Evolutionary conservation across 2,888 invertebrate species (phyloP).

Genomic region (Polylopha cassiicola): DNA sequence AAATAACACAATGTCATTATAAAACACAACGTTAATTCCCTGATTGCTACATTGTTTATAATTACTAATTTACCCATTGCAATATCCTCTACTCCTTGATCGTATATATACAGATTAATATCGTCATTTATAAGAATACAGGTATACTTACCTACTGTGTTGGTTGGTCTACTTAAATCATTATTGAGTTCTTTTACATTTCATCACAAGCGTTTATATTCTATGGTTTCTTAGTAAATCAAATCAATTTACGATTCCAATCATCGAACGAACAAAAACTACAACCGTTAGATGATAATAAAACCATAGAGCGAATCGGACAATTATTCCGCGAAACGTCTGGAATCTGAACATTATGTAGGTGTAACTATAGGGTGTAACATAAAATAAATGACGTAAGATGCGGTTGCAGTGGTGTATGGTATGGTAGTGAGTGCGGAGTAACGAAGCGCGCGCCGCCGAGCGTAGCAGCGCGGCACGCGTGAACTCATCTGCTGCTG

Average conservation of each 20-base stretch:
- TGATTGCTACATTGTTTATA: too few relatives aligned
- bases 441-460: constrained; percentile 44
- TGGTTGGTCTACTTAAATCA: too few relatives aligned
- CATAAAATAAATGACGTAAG: constrained; percentile 54
- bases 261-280: not conserved
- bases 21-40: too few relatives aligned
- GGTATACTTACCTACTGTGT: too few relatives aligned
- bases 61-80: too few relatives aligned
- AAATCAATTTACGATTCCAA: not conserved
- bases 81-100: too few relatives aligned
- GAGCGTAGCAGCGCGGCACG: constrained; percentile 54
- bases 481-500: constrained; percentile 35
- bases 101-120: too few relatives aligned
- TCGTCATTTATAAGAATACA: too few relatives aligned
- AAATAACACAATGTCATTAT: too few relatives aligned
- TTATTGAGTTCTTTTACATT: too few relatives aligned
- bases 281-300: constrained; percentile 47
- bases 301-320: constrained; percentile 24
- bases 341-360: constrained; percentile 6
- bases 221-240: too few relatives aligned
- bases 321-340: constrained; percentile 8
- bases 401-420: constrained; percentile 29
- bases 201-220: too few relatives aligned
- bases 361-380: constrained; percentile 13
- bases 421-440: constrained; percentile 4